phyloP scores from a whole-genome alignment of 2,797 vertebrate genomes.

The Apodemus agrarius region DNA sequence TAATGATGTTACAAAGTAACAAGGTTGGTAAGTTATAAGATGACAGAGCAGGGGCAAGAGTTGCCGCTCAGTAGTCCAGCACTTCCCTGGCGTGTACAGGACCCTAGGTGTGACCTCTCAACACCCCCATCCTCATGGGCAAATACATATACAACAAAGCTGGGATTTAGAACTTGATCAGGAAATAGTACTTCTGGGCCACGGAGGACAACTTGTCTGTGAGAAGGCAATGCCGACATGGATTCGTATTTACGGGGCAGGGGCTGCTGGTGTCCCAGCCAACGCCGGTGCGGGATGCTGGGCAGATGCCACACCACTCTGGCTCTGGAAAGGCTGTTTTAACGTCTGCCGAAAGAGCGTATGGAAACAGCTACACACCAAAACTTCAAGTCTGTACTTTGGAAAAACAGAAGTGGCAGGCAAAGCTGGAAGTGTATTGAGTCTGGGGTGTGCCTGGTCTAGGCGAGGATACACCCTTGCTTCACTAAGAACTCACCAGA shows the following conservation, averaged over 20 bases:
- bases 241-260: neutral
- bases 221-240: conserved; percentile 4
- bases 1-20: conserved; percentile 14
- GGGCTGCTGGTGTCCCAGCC: neutral
- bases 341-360: neutral
- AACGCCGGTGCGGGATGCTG: neutral
- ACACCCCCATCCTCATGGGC: neutral
- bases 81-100: neutral
- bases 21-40: neutral
- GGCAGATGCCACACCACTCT: neutral
- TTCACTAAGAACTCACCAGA: neutral
- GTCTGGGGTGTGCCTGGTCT: neutral
- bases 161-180: neutral
- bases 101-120: neutral
- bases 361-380: neutral
- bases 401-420: neutral
- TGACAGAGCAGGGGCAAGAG: neutral
- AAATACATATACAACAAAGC: neutral
- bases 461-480: neutral
- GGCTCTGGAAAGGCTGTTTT: neutral
- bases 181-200: neutral
- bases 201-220: neutral
- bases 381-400: neutral
- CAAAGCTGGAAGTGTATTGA: neutral
- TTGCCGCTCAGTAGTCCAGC: neutral